phyloP scores from a whole-genome alignment of 2,888 invertebrate genomes.

The Ichneumoninae sp. region DNA sequence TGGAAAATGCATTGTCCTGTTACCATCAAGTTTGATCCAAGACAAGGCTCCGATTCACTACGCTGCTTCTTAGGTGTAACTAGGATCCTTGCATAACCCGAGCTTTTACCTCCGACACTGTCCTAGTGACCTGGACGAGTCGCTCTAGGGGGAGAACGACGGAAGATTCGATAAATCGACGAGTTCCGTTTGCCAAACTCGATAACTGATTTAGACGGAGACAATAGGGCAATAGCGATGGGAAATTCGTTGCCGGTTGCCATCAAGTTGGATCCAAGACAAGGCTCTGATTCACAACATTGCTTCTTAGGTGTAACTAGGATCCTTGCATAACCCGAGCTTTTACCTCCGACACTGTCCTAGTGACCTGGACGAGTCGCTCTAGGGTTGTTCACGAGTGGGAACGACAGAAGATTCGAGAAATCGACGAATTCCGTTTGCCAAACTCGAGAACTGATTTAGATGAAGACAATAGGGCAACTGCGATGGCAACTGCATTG shows the following conservation, averaged over 20 bases:
- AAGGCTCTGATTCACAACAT: background rate
- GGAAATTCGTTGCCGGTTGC: no score
- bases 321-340: constrained; percentile 14
- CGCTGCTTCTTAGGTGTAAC: constrained; percentile 31
- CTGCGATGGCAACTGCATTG: no score
- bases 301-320: constrained; percentile 34
- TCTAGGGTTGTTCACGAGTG: constrained; percentile 28
- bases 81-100: constrained; percentile 3
- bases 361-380: constrained; percentile 41
- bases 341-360: constrained; percentile 12
- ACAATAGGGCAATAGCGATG: no score
- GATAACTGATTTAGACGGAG: no score
- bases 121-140: constrained; percentile 38
- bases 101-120: constrained; percentile 17
- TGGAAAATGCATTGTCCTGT: no score
- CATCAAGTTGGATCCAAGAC: constrained; percentile 39
- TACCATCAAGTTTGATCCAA: constrained; percentile 30
- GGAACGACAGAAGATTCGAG: no score
- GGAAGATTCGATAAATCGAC: no score
- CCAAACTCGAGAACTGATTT: no score
- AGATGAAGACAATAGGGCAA: no score
- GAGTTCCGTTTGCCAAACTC: no score
- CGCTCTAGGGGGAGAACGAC: background rate
- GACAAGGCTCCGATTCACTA: constrained; percentile 13
- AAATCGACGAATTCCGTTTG: no score